A percentile compares a stretch with the other conserved stretches of the same genome.
Evolutionary conservation across 37 sponge, comb jelly and placozoan species (phyloP).

Genomic region (Dysidea cf. avara): DNA sequence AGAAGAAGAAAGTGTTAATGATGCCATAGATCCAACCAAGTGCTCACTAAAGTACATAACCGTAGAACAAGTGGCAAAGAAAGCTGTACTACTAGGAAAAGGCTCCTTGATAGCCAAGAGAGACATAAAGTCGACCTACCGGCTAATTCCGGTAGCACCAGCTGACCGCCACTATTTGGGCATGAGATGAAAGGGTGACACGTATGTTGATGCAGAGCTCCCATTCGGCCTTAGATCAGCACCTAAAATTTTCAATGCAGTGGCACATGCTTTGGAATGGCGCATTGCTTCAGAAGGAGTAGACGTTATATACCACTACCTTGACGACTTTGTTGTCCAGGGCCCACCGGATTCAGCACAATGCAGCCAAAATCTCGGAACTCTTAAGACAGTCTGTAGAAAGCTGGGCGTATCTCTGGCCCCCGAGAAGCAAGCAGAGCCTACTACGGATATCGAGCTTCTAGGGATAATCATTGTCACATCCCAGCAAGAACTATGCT

Average conservation of each 20-base stretch:
- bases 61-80: slow-evolving; percentile 21
- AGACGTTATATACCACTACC: slow-evolving; percentile 5
- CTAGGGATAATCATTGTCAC: slow-evolving; percentile 45
- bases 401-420: slow-evolving; percentile 45
- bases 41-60: slow-evolving; percentile 31
- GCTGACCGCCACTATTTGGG: slow-evolving; percentile 20
- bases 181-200: slow-evolving; percentile 18
- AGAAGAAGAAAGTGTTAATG: slow-evolving; percentile 29
- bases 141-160: slow-evolving; percentile 39
- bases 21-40: slow-evolving; percentile 12
- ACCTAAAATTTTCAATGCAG: too few relatives aligned
- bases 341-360: slow-evolving; percentile 32
- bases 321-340: slow-evolving; percentile 44
- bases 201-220: background rate
- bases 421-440: slow-evolving; percentile 39
- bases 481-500: slow-evolving; percentile 10
- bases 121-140: slow-evolving; percentile 40
- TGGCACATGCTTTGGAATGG: background rate
- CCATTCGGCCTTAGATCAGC: slow-evolving; percentile 46
- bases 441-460: slow-evolving; percentile 21
- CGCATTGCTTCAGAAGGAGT: background rate
- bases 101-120: slow-evolving; percentile 37
- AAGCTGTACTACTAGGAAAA: slow-evolving; percentile 1
- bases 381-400: background rate
- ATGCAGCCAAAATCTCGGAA: slow-evolving; percentile 1